Evolutionary conservation across 2,888 invertebrate species (phyloP).

Genomic region (Rotaria magnacalcarata): DNA sequence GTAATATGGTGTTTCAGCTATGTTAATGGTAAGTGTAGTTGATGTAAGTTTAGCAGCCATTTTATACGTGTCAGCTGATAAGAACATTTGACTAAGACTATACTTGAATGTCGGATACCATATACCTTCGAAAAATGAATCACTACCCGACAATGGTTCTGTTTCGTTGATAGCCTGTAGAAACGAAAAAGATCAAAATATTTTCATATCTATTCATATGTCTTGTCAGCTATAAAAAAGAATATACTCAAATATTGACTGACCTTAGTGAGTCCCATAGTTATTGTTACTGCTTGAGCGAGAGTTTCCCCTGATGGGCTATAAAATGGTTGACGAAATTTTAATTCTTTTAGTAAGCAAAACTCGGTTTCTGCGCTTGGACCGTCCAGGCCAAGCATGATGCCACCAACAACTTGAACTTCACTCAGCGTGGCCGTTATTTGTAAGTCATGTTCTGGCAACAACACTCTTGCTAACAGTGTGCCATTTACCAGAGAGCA

Average conservation of each 20-base stretch:
- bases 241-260: neutral
- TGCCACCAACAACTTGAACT: neutral
- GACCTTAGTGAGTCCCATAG: neutral
- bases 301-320: neutral
- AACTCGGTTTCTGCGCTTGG: neutral
- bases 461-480: neutral
- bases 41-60: neutral
- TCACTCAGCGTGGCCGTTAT: neutral
- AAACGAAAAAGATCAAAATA: neutral
- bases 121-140: neutral
- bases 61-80: neutral
- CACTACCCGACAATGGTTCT: neutral
- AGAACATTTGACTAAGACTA: neutral
- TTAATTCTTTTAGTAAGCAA: neutral
- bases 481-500: neutral
- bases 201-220: too few relatives aligned
- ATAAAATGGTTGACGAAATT: neutral
- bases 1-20: slow-evolving; percentile 17
- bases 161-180: neutral
- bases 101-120: neutral
- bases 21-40: neutral
- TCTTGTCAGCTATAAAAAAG: too few relatives aligned
- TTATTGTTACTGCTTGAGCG: neutral
- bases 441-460: neutral
- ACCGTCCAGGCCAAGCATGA: neutral